Evolutionary conservation across 2,888 invertebrate genomes (phyloP), one percentile per base, ranked within the genome.

Genomic region (Saturnia japonica): DNA sequence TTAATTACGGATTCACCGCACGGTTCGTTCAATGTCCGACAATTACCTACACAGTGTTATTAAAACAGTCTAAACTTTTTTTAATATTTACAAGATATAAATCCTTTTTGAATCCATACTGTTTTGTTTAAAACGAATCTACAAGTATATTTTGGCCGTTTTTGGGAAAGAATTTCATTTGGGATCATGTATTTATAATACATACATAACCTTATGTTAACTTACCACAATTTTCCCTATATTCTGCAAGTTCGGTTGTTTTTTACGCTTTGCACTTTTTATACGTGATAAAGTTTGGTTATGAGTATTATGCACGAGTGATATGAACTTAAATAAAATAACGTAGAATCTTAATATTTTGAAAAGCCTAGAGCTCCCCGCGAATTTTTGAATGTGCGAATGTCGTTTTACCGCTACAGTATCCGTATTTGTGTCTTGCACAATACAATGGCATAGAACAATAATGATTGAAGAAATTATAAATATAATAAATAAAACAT

Each of bases 41-140:
- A 84, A 86, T 85, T 64, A 85, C 81, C 77, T 76, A 74, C 77
- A 77, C 1, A 12, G 57, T 57, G 74, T 78, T 76, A 72, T 60
- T 28, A 42, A 74, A 51, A 77, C 80, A 79, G 67, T 74, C 51
- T 9, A 81, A 74, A 14, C 11, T 57, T 57, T 68, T 62, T 68
- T 68, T 51, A 60, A 68, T 71, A 71, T 25, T 28, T 12, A 22
- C 16, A 60, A 42, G 57, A 42, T 57, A 70, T 43, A n/a, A 7
- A 22, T 1, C 11, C 25, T 25, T 11, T 25, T 57, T 57, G 22
- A 1, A 25, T 14, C 14, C 14, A 4, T 57, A 57, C 0, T 11
- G 25, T 28, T 14, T 34, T 25, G 12, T 22, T 54, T 54, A 22
- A 54, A 22, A 9, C 11, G 19, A 47, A 6, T 47, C 16, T 19